A percentile compares a stretch with the other conserved stretches of the same genome.
These are phyloP conservation scores for Apamea crenata DNA, from an alignment of 2,888 invertebrate genomes.

Conservation along the genomic window DNA sequence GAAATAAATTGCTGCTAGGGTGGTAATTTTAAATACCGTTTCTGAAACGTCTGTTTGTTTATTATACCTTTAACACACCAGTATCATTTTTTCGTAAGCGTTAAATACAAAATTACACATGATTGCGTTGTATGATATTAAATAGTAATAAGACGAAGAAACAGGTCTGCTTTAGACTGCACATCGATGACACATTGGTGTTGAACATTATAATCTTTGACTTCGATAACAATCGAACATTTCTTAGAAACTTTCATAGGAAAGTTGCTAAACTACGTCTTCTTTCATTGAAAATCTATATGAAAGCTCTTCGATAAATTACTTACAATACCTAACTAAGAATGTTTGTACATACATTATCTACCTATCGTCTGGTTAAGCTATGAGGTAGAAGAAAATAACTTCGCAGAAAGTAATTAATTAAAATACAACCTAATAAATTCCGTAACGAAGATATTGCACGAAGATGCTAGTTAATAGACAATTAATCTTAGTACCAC, in stretches of 20 bases:
- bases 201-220: constrained; percentile 21
- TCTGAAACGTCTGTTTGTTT: constrained; percentile 16
- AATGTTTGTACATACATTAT: not conserved
- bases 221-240: constrained; percentile 27
- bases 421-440: constrained; percentile 40
- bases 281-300: constrained; percentile 18
- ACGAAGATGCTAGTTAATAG: constrained; percentile 43
- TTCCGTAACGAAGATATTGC: constrained; percentile 39
- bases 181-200: constrained; percentile 11
- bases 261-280: constrained; percentile 21
- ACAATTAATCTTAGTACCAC: constrained; percentile 49
- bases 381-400: constrained; percentile 14
- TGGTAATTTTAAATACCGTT: constrained; percentile 33
- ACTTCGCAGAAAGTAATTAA: constrained; percentile 24
- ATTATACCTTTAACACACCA: constrained; percentile 10
- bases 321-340: constrained; percentile 10
- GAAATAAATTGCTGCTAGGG: constrained; percentile 26
- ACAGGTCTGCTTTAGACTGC: not conserved
- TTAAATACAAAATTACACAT: not conserved
- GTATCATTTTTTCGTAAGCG: not conserved
- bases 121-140: not conserved
- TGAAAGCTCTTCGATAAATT: constrained; percentile 14
- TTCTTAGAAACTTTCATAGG: constrained; percentile 30
- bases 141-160: not conserved
- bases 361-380: not conserved